Percentiles rank a stretch among this genome's conserved stretches.
phyloP scores from a whole-genome alignment of 2,888 invertebrate genomes.

The Yponomeuta evonymella region DNA sequence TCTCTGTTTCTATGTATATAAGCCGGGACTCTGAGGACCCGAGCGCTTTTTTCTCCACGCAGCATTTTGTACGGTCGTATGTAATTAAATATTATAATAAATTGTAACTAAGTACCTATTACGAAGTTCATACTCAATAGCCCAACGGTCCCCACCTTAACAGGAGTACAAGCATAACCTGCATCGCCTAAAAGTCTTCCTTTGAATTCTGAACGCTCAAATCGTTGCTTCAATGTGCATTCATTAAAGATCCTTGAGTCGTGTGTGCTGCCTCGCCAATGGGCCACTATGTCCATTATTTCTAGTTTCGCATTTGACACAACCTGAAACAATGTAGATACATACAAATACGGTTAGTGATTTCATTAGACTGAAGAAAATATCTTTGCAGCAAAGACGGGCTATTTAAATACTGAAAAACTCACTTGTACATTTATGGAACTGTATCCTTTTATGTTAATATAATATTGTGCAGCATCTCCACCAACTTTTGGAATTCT shows the following conservation, averaged over 20 bases:
- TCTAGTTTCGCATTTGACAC: slow-evolving; percentile 18
- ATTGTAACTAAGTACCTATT: too few species aligned
- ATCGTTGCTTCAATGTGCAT: slow-evolving; percentile 18
- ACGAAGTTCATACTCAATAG: too few species aligned
- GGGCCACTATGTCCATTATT: slow-evolving; percentile 20
- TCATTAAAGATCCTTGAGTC: slow-evolving; percentile 21
- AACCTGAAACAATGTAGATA: slow-evolving; percentile 16
- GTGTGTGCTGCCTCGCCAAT: slow-evolving; percentile 21
- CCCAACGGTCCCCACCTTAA: too few species aligned
- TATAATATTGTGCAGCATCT: slow-evolving; percentile 20
- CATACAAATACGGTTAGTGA: too few species aligned
- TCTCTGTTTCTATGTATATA: too few species aligned
- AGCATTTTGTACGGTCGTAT: too few species aligned
- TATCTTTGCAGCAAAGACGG: too few species aligned
- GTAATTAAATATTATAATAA: too few species aligned
- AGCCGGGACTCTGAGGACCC: too few species aligned
- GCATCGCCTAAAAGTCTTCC: slow-evolving; percentile 21
- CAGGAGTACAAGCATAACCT: slow-evolving; percentile 17
- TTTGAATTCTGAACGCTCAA: slow-evolving; percentile 18
- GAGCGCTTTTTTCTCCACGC: too few species aligned
- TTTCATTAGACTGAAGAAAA: too few species aligned
- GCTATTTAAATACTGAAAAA: too few species aligned
- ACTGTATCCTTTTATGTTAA: slow-evolving; percentile 21
- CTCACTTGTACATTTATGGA: slow-evolving; percentile 19
- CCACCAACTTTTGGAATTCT: slow-evolving; percentile 21